Conservation (phyloP, 1,140 invertebrate species). For the Papilio xuthus region DNA sequence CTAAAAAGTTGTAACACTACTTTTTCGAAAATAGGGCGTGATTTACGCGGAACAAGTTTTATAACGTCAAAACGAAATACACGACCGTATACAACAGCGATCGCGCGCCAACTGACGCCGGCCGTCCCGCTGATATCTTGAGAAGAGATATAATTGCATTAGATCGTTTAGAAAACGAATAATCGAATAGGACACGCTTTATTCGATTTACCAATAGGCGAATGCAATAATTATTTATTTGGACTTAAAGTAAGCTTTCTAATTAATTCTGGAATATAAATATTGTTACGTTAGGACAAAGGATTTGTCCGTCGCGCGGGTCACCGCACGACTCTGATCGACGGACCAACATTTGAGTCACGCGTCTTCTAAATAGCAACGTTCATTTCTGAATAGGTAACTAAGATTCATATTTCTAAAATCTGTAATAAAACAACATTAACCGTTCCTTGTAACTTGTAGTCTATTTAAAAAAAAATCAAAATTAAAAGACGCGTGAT, state of each 20-base stretch:
- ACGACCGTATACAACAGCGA: constrained; percentile 45
- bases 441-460: no score
- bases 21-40: constrained; percentile 49
- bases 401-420: no score
- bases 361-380: not conserved
- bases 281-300: not conserved
- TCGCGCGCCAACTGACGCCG: constrained; percentile 48
- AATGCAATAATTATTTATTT: constrained; percentile 24
- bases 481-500: no score
- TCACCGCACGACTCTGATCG: not conserved
- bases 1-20: constrained; percentile 57
- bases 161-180: constrained; percentile 57
- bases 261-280: constrained; percentile 9
- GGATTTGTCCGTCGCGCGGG: not conserved
- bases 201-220: constrained; percentile 39
- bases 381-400: not conserved
- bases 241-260: not conserved
- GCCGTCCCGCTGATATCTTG: constrained; percentile 47
- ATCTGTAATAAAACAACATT: not conserved
- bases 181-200: constrained; percentile 51
- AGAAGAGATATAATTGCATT: constrained; percentile 60
- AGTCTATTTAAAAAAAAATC: no score
- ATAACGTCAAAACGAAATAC: constrained; percentile 42
- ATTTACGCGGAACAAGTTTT: constrained; percentile 48
- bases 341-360: not conserved